These are phyloP conservation scores for Aldabrachelys gigantea DNA, from an alignment of 2,113 vertebrate species.

Conservation along the genomic window DNA sequence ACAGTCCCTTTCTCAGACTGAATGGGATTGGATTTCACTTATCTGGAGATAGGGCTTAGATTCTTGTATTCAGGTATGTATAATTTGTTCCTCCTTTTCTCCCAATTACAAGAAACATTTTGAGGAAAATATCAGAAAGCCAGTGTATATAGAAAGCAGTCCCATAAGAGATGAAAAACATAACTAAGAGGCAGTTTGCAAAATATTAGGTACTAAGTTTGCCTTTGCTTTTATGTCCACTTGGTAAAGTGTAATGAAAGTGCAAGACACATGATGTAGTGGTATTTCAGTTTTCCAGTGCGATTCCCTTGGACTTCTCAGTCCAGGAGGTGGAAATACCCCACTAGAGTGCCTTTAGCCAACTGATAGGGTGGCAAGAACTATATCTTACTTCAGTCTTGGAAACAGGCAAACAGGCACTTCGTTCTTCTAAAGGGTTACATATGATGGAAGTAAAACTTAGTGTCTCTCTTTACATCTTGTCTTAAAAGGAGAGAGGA, in stretches of 20 bases:
- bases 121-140: neutral
- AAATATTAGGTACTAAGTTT: neutral
- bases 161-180: neutral
- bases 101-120: neutral
- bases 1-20: neutral
- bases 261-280: neutral
- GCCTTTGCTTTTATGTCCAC: neutral
- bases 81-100: neutral
- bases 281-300: neutral
- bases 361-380: neutral
- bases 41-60: conserved; percentile 7
- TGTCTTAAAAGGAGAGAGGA: neutral
- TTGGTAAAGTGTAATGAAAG: neutral
- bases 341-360: neutral
- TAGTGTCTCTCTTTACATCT: neutral
- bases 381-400: neutral
- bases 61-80: neutral
- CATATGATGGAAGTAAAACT: neutral
- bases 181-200: neutral
- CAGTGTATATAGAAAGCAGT: neutral
- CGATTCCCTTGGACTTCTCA: neutral
- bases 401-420: neutral
- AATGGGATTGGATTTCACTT: neutral
- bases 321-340: neutral
- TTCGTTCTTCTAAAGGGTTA: neutral